Percentiles rank a stretch among this genome's conserved stretches.
Conservation (phyloP, 2,113 vertebrate genomes). For the Isurus oxyrinchus region DNA sequence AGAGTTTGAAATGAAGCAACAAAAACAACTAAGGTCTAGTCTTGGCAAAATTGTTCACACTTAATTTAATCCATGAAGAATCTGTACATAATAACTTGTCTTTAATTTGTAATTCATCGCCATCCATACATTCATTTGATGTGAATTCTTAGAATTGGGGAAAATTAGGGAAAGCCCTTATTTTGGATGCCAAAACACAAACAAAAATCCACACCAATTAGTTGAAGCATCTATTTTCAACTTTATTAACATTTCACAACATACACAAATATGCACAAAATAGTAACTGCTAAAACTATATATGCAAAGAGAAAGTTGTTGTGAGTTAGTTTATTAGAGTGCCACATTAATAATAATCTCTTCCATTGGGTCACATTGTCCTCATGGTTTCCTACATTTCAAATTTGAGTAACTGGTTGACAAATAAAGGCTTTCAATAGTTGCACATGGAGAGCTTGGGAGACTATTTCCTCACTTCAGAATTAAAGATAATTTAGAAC, state of each 20-base stretch:
- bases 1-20: neutral
- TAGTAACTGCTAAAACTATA: constrained; percentile 36
- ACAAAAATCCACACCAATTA: neutral
- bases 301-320: constrained; percentile 41
- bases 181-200: neutral
- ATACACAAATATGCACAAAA: constrained; percentile 30
- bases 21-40: neutral
- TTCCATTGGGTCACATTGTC: neutral
- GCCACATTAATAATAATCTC: constrained; percentile 37
- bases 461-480: neutral
- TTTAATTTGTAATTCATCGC: neutral
- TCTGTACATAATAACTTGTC: neutral
- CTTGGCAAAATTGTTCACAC: neutral
- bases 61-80: neutral
- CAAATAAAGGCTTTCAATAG: neutral
- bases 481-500: neutral
- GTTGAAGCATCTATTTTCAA: neutral
- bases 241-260: constrained; percentile 35
- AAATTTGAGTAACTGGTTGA: neutral
- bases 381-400: constrained; percentile 34
- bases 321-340: constrained; percentile 36
- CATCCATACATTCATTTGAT: neutral
- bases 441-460: neutral
- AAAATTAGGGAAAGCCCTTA: neutral
- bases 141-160: neutral